phyloP scores from a whole-genome alignment of 2,797 vertebrate species.

The Luscinia megarhynchos region DNA sequence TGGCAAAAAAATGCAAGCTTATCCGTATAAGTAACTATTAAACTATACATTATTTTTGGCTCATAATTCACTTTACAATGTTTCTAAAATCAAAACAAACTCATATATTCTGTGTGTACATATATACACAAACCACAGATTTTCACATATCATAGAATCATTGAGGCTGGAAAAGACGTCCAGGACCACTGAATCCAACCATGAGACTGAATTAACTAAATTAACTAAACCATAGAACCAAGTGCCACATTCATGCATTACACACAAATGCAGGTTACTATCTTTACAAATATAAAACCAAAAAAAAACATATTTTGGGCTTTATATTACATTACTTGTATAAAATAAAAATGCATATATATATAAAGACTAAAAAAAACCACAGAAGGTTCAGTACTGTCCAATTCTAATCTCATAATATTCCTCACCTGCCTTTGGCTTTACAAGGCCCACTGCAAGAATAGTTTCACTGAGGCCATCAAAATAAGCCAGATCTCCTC shows the following conservation, averaged over 20 bases:
- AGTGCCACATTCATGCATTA: background rate
- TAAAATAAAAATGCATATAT: rapidly evolving
- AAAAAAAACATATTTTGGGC: rapidly evolving
- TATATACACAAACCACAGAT: background rate
- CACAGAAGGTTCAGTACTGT: background rate
- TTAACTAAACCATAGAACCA: background rate
- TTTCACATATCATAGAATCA: background rate
- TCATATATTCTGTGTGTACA: background rate
- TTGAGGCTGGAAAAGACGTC: background rate
- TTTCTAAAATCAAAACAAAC: background rate
- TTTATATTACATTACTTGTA: background rate
- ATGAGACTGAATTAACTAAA: background rate
- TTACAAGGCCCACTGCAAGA: slow-evolving; percentile 94
- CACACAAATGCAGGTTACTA: background rate
- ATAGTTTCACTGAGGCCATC: slow-evolving; percentile 98
- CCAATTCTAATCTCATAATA: background rate
- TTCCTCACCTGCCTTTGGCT: slow-evolving; percentile 90
- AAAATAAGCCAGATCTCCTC: slow-evolving; percentile 95
- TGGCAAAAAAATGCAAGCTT: background rate
- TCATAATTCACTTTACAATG: background rate
- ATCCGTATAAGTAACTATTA: background rate
- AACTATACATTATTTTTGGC: background rate
- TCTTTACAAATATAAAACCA: rapidly evolving
- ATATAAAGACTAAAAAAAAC: background rate
- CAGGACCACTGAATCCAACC: background rate